These are phyloP conservation scores for Orussus abietinus DNA, from an alignment of 1,140 invertebrate genomes.

Conservation along the genomic window DNA sequence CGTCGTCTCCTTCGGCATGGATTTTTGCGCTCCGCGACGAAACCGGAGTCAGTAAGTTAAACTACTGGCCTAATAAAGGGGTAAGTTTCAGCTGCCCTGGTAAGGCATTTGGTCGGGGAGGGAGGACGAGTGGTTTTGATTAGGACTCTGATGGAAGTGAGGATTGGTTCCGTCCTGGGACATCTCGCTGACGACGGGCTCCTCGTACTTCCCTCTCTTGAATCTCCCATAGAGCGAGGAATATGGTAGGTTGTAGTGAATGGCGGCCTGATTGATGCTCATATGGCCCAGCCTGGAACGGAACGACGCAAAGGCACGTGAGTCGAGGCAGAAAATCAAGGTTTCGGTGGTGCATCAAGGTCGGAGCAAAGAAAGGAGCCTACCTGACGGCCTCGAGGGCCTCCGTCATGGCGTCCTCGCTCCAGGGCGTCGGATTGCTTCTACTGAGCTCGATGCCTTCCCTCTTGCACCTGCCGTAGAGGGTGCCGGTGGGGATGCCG, in stretches of 20 bases:
- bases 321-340: slow-evolving; percentile 9
- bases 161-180: slow-evolving; percentile 49
- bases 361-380: slow-evolving; percentile 16
- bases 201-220: slow-evolving; percentile 67
- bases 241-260: slow-evolving; percentile 85
- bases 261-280: slow-evolving; percentile 91
- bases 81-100: slow-evolving; percentile 55
- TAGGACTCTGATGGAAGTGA: slow-evolving; percentile 50
- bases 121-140: slow-evolving; percentile 49
- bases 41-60: slow-evolving; percentile 17
- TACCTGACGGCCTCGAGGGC: slow-evolving; percentile 83
- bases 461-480: slow-evolving; percentile 82
- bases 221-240: slow-evolving; percentile 84
- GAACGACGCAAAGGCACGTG: slow-evolving; percentile 14
- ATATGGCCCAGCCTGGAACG: slow-evolving; percentile 76
- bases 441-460: slow-evolving; percentile 83
- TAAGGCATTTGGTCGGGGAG: slow-evolving; percentile 53
- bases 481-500: slow-evolving; percentile 80
- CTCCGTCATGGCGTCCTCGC: slow-evolving; percentile 84
- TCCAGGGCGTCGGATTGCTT: slow-evolving; percentile 84
- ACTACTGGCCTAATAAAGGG: slow-evolving; percentile 46
- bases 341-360: neutral
- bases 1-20: slow-evolving; percentile 5
- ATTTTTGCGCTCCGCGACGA: slow-evolving; percentile 8
- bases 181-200: slow-evolving; percentile 49